Base-by-base conservation (phyloP, 2,113 vertebrate species). In the Misgurnus anguillicaudatus region DNA sequence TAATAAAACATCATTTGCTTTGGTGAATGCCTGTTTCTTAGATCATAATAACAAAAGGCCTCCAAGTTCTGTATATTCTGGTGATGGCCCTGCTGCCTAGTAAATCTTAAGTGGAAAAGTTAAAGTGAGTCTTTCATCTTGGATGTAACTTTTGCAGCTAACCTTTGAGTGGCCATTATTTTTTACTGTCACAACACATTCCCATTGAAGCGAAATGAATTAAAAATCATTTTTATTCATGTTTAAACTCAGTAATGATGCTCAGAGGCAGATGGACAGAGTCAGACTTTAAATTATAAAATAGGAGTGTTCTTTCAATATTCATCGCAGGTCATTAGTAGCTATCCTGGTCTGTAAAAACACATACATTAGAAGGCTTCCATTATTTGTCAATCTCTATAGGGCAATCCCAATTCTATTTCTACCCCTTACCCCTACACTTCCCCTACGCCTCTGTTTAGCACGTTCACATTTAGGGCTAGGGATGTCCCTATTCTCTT, bases 241-340 rank as follows among this genome's bases (percentile, higher is more conserved):
- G 31, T 47, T 64, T 72, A 61, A 41, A 8, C 38, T 68, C 41
- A 41, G 58, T 13, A 58, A 58, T 66, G 48, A 77, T 47, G 62
- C 51, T 53, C 19, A 61, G 48, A 60, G 19, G 8, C 64, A 31
- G 62, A 73, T 42, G 72, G 41, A 31, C 74, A 77, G 24, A 80
- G 74, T 66, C 51, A 47, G 60, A 62, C 45, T 70, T 36, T 82
- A 47, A 78, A 82, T 78, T 74, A 74, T 78, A 62, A 69, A 78
- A 61, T 19, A 57, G 13, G 17, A 24, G 60, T 39, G 48, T 42
- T 72, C 65, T 77, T 74, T 48, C n/a, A 61, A 51, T 76, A 79
- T 77, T 11, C 55, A 77, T 73, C n/a, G 62, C 60, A 36, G 63
- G 41, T 38, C 19, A 60, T 31, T 61, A 38, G 31, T 5, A 0